Conservation (phyloP, 2,888 invertebrate species). For the Calliphora vomitoria region DNA sequence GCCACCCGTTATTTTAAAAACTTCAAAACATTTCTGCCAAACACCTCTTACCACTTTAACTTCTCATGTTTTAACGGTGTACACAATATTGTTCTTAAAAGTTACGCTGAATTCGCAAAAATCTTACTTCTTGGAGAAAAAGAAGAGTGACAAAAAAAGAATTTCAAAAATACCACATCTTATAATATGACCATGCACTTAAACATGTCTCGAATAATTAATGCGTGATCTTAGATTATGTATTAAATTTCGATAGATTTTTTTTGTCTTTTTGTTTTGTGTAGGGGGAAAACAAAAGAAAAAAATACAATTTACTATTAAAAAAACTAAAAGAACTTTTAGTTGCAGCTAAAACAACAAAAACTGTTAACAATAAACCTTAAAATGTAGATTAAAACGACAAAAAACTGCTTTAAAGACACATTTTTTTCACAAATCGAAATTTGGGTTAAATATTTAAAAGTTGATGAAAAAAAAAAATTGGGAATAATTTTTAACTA, state of each 20-base stretch:
- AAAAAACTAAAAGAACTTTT: constrained; percentile 3
- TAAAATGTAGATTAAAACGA: constrained; percentile 30
- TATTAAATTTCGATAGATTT: constrained; percentile 35
- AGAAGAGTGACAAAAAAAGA: constrained; percentile 28
- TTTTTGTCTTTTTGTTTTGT: background rate
- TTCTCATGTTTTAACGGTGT: background rate
- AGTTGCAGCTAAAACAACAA: background rate
- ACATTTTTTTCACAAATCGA: constrained; percentile 35
- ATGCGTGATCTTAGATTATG: constrained; percentile 59
- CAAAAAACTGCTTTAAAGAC: constrained; percentile 50
- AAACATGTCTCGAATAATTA: constrained; percentile 56
- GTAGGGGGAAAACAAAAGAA: background rate
- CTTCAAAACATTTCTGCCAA: no score
- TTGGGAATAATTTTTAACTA: constrained; percentile 10
- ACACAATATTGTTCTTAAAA: background rate
- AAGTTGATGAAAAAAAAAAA: constrained; percentile 23
- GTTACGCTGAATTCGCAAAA: constrained; percentile 25
- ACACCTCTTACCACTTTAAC: no score
- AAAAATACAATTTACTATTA: constrained; percentile 5
- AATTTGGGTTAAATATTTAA: constrained; percentile 61
- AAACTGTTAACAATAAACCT: constrained; percentile 16
- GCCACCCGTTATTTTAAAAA: no score
- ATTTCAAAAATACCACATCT: constrained; percentile 40
- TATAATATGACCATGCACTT: constrained; percentile 53
- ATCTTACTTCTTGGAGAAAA: constrained; percentile 37